Evolutionary conservation across 2,113 vertebrate species (phyloP).

Genomic region (Phoxinus phoxinus): DNA sequence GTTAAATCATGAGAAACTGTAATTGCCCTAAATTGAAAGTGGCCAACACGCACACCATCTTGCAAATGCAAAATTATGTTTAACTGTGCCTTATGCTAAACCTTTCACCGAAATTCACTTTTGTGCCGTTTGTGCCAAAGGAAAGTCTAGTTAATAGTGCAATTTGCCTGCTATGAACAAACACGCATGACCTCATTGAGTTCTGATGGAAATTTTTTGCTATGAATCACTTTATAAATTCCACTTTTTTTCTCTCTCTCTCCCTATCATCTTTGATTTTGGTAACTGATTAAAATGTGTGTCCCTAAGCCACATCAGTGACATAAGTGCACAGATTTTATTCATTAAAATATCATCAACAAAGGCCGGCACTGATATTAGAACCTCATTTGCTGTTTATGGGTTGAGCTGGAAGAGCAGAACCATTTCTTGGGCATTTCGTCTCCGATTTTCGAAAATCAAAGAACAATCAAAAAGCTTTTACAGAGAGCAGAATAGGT

Average conservation of each 20-base stretch:
- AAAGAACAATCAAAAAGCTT: constrained; percentile 49
- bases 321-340: constrained; percentile 56
- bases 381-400: constrained; percentile 52
- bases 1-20: constrained; percentile 39
- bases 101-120: background rate
- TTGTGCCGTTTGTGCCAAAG: constrained; percentile 29
- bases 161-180: constrained; percentile 38
- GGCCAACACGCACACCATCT: constrained; percentile 16
- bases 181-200: constrained; percentile 46
- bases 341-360: constrained; percentile 59
- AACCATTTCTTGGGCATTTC: constrained; percentile 47
- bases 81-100: constrained; percentile 5
- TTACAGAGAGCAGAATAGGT: constrained; percentile 21
- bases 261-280: constrained; percentile 48
- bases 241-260: background rate
- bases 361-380: constrained; percentile 57
- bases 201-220: constrained; percentile 39
- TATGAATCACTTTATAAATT: constrained; percentile 56
- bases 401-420: constrained; percentile 47
- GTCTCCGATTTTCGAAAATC: constrained; percentile 32
- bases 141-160: constrained; percentile 36
- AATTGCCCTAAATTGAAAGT: constrained; percentile 20
- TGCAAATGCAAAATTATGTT: constrained; percentile 28
- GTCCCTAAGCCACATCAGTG: constrained; percentile 56
- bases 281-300: constrained; percentile 45